Percentiles rank a stretch among this genome's conserved stretches.
Conservation (phyloP, 2,797 vertebrate genomes). For the Lateolabrax maculatus region DNA sequence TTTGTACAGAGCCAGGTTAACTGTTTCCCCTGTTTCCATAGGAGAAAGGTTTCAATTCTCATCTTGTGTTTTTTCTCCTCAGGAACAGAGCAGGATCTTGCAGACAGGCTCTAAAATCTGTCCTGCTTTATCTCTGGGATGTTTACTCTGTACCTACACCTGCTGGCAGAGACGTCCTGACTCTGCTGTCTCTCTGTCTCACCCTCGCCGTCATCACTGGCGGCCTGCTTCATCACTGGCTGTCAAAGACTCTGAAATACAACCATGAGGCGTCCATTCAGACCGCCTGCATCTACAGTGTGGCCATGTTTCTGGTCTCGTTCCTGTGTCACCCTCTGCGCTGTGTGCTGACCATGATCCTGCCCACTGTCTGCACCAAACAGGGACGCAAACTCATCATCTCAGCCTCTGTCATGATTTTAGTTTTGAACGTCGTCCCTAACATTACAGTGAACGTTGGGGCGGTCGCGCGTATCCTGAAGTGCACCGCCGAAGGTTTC, state of each 20-base stretch:
- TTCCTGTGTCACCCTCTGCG: slow-evolving; percentile 90
- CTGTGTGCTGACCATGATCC: slow-evolving; percentile 89
- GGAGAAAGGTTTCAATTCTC: background rate
- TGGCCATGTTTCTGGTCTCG: slow-evolving; percentile 81
- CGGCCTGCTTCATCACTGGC: slow-evolving; percentile 88
- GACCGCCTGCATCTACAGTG: slow-evolving; percentile 75
- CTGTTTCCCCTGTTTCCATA: background rate
- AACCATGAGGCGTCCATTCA: slow-evolving; percentile 53
- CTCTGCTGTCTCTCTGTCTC: slow-evolving; percentile 87
- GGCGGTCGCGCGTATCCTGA: slow-evolving; percentile 84
- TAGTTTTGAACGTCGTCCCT: slow-evolving; percentile 87
- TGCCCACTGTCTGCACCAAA: slow-evolving; percentile 90
- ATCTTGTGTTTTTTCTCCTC: slow-evolving; percentile 13
- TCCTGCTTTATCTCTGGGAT: slow-evolving; percentile 81
- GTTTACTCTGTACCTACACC: slow-evolving; percentile 88
- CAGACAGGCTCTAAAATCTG: slow-evolving; percentile 41
- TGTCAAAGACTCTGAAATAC: slow-evolving; percentile 85
- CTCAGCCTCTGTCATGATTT: slow-evolving; percentile 87
- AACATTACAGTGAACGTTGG: slow-evolving; percentile 89
- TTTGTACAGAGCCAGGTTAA: background rate
- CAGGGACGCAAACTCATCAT: slow-evolving; percentile 91
- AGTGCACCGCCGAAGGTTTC: slow-evolving; percentile 90
- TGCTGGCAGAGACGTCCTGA: slow-evolving; percentile 78
- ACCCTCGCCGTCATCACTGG: slow-evolving; percentile 74
- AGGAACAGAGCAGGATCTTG: slow-evolving; percentile 44